Conservation (phyloP, 2,888 invertebrate species). For the Thelaira solivaga region DNA sequence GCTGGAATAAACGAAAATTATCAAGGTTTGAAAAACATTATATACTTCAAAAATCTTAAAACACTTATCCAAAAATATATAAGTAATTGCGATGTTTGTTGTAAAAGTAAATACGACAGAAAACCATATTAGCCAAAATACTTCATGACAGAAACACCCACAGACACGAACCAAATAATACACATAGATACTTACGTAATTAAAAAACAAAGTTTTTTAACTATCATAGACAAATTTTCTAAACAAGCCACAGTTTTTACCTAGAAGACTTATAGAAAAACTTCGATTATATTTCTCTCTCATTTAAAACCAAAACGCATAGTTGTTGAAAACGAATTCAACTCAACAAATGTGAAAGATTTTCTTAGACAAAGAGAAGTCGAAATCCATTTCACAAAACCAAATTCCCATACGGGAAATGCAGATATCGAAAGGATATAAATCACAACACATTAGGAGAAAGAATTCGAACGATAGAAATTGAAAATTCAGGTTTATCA, state of each 20-base stretch:
- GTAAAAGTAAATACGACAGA: conserved; percentile 47
- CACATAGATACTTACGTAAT: not conserved
- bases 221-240: conserved; percentile 36
- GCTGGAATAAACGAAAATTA: conserved; percentile 24
- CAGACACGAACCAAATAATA: not conserved
- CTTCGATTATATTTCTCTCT: not conserved
- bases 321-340: not conserved
- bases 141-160: conserved; percentile 28
- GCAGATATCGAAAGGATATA: not conserved
- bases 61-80: not conserved
- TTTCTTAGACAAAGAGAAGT: conserved; percentile 15
- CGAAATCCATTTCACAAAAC: conserved; percentile 17
- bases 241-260: conserved; percentile 19
- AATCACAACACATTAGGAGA: conserved; percentile 1
- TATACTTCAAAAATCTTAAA: conserved; percentile 1
- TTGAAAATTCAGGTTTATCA: not conserved
- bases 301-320: not conserved
- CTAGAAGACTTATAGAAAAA: conserved; percentile 32
- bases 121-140: conserved; percentile 45
- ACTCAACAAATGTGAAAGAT: not conserved
- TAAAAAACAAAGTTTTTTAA: conserved; percentile 8
- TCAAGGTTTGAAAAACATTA: conserved; percentile 1
- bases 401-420: not conserved
- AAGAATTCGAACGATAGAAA: not conserved
- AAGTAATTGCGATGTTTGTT: conserved; percentile 41